Base-by-base conservation (phyloP, 2,113 vertebrate genomes). In the Coptodon rendalli region DNA sequence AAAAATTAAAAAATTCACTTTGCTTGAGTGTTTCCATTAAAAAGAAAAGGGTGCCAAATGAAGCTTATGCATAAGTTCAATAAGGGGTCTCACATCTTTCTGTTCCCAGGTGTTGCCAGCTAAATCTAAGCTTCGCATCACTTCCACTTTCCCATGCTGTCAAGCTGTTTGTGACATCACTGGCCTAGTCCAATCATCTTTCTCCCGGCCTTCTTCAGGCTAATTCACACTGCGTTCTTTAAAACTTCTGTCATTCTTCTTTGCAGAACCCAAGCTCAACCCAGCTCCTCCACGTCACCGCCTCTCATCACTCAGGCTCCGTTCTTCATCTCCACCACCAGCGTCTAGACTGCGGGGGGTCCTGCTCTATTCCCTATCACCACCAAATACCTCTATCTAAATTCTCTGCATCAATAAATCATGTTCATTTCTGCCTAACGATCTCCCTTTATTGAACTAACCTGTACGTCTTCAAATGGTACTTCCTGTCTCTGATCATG, bases 401-500 rank as follows among this genome's bases (percentile, higher is more conserved):
- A 66, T 66, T 38, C 10, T 38, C 61, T 66, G 61, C 61, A 66
- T 38, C 61, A 66, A 12, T 66, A 66, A 66, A 38, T 66, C 19
- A 22, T 66, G 61, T 38, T 66, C 34, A 22, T 66, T 6, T 66
- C 61, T 66, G 61, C 38, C 19, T 66, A 66, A 66, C 8, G 11
- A 66, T 38, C 19, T 66, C 61, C 22, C 61, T 6, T 66, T 38
- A 38, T 66, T 66, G 10, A 66, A 48, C 91, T 86, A 89, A 99
- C 99, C 97, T 98, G 96, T 98, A 99, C 0, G 98, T 99, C 94
- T 98, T 99, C 81, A 99, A 96, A 93, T 99, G 99, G 86, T 98
- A 99, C 94, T 99, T 99, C 89, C 99, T 97, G 94, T 99, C 99
- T 95, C 99, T 96, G 94, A 99, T 99, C 97, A 99, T 98, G 94